Conservation (phyloP, 1,140 invertebrate species). For the Pachyrhynchus sulphureomaculatus region DNA sequence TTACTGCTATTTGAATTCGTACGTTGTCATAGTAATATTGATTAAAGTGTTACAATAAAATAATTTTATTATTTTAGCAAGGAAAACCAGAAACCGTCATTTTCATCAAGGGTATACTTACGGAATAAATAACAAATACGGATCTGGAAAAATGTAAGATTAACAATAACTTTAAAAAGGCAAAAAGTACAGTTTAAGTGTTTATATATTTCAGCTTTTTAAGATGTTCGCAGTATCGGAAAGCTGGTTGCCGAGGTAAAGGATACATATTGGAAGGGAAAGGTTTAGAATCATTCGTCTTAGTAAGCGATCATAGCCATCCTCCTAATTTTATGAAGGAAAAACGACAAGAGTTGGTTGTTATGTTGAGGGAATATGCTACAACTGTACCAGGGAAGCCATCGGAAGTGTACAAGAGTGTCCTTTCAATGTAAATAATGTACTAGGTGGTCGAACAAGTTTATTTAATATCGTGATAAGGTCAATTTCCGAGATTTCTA, state of each 20-base stretch:
- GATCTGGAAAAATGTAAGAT: conserved; percentile 1
- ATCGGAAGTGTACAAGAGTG: conserved; percentile 19
- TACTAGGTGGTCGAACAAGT: no score
- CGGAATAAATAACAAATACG: conserved; percentile 8
- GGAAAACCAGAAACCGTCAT: background rate
- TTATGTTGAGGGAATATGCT: conserved; percentile 18
- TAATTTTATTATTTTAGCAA: background rate
- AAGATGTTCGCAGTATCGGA: conserved; percentile 14
- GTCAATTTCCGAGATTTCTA: no score
- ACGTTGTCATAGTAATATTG: no score
- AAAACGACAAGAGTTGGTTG: conserved; percentile 13
- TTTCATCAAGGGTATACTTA: conserved; percentile 2
- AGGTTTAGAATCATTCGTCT: conserved; percentile 11
- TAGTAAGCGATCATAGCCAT: conserved; percentile 17
- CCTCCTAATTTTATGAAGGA: conserved; percentile 14
- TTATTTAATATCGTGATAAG: no score
- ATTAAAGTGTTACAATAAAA: no score
- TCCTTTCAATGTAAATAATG: conserved; percentile 19
- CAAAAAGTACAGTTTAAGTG: no score
- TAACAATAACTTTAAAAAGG: no score
- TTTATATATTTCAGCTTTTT: conserved; percentile 10
- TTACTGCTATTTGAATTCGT: no score
- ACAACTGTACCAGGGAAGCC: conserved; percentile 12
- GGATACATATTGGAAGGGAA: conserved; percentile 13
- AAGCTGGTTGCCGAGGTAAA: conserved; percentile 10